Percentiles rank a stretch among this genome's conserved stretches.
Evolutionary conservation across 2,888 invertebrate species (phyloP).

Genomic region (Anorthoa munda): DNA sequence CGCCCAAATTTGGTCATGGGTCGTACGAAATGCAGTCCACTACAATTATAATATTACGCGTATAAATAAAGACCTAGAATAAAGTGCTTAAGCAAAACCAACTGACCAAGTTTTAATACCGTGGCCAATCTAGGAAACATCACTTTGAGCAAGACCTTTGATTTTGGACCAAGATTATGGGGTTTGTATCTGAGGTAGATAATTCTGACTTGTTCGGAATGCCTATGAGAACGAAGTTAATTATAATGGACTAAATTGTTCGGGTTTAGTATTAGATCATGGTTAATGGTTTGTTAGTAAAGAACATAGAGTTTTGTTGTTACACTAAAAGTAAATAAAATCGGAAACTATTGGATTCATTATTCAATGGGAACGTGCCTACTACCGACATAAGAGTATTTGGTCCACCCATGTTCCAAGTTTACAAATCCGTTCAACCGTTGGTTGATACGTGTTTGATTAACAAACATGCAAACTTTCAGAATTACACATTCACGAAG

Average conservation of each 20-base stretch:
- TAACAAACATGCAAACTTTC: too few species aligned
- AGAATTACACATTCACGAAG: too few species aligned
- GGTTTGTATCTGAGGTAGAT: conserved; percentile 21
- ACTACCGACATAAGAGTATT: too few species aligned
- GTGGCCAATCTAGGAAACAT: conserved; percentile 52
- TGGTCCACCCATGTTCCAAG: too few species aligned
- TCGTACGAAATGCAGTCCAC: conserved; percentile 56
- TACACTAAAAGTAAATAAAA: too few species aligned
- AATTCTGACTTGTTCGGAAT: conserved; percentile 45
- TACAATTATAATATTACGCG: conserved; percentile 52
- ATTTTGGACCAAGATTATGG: conserved; percentile 40
- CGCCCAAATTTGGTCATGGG: conserved; percentile 69
- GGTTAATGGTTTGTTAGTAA: conserved; percentile 7
- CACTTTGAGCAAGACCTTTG: conserved; percentile 41
- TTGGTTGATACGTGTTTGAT: too few species aligned
- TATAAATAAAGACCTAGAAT: conserved; percentile 39
- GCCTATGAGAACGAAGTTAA: conserved; percentile 47
- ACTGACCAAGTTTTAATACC: conserved; percentile 22
- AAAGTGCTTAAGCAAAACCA: conserved; percentile 30
- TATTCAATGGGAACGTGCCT: too few species aligned
- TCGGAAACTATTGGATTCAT: too few species aligned
- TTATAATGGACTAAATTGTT: conserved; percentile 15
- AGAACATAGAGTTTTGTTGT: background rate
- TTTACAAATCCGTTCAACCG: too few species aligned
- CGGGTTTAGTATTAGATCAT: conserved; percentile 20